phyloP scores from a whole-genome alignment of 2,888 invertebrate genomes.

The Epinotia ramella region DNA sequence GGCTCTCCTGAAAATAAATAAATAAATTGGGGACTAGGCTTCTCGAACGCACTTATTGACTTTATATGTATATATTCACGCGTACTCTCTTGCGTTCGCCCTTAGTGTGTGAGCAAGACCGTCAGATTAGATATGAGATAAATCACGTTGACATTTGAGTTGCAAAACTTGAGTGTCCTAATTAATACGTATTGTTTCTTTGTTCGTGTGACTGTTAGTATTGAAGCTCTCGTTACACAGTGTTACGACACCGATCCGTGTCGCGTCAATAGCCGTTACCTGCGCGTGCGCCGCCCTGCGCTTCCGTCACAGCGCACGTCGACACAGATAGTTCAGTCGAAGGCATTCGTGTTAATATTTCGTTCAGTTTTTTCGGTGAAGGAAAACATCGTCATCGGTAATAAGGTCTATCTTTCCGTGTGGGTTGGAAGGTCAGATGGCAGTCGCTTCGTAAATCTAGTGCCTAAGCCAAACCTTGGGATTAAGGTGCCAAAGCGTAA shows the following conservation, averaged over 20 bases:
- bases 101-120: background rate
- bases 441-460: no score
- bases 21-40: background rate
- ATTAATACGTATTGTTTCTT: background rate
- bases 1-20: no score
- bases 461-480: no score
- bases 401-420: no score
- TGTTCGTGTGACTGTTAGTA: background rate
- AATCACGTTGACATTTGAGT: background rate
- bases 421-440: no score
- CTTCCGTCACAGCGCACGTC: constrained; percentile 33
- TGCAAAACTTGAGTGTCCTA: background rate
- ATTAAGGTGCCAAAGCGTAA: no score
- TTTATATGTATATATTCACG: background rate
- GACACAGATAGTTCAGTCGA: background rate
- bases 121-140: background rate
- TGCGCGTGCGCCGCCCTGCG: constrained; percentile 34
- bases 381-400: no score
- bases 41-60: background rate
- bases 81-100: background rate
- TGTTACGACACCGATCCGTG: constrained; percentile 41
- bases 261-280: constrained; percentile 41
- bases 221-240: constrained; percentile 25
- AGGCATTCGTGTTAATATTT: background rate
- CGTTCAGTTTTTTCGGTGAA: no score